Base-by-base conservation (phyloP, 2,888 invertebrate genomes). In the Lasioglossum villosulum region DNA sequence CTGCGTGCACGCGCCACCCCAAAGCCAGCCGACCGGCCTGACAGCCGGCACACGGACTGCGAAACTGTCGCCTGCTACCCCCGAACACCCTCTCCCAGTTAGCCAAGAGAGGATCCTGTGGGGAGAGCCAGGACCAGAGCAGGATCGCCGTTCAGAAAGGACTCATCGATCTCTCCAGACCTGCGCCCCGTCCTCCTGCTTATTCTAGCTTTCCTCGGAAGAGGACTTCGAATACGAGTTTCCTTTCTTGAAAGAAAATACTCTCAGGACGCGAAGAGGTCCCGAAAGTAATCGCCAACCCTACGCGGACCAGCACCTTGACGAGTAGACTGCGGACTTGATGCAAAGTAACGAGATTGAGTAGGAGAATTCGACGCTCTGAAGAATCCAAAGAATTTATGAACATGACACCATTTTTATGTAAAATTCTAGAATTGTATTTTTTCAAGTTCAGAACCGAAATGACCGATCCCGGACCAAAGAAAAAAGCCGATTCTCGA, bases 151-250 rank as follows among this genome's bases (percentile, higher is more conserved):
- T 27, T 59, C 30, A 8, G 19, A 30, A 19, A 68, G 68, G 68
- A 89, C 80, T 89, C 82, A 89, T 89, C 87, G 89, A 89, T 82
- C 75, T 83, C 87, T 72, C 76, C 75, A 81, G 78, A 78, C 85
- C 83, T 87, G 88, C 86, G 85, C 87, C 59, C 5, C 59, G 59
- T 59, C 59, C 59, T 81, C 48, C 59, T 52, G 56, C 34, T 5
- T 48, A 23, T 52, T 8, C 8, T 23, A 23, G 12, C 23, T 23
- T 37, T n/a, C 23, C 68, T 68, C 68, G 0, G 37, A 8, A n/a
- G 14, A n/a, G 59, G 27, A 59, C 27, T 1, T 16, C 27, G 59
- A 59, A 59, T 5, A 59, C 14, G 14, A 27, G 59, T 59, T 59
- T 27, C 27, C 27, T 59, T 16, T 59, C 59, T 59, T 27, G 27